Percentiles rank a stretch among this genome's conserved stretches.
Evolutionary conservation across 2,113 vertebrate species (phyloP).

Genomic region (Hiodon tergisus): DNA sequence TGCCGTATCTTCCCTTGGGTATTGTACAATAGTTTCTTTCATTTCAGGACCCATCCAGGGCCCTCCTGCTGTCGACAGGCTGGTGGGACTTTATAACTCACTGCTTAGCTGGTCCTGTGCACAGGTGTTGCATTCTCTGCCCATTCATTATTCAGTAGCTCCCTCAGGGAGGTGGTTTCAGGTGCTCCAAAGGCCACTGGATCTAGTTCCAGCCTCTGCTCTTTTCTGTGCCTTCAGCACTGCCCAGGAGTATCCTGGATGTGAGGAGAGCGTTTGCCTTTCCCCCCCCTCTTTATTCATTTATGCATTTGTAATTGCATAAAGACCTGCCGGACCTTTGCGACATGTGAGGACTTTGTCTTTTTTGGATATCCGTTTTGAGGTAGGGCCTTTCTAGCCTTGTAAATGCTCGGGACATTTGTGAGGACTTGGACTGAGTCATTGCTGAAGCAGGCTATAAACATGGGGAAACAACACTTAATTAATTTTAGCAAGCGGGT

Average conservation of each 20-base stretch:
- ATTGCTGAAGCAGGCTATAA: no score
- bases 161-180: slow-evolving; percentile 55
- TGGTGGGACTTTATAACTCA: neutral
- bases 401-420: neutral
- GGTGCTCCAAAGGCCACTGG: slow-evolving; percentile 44
- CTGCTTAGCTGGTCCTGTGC: slow-evolving; percentile 2
- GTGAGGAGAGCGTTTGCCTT: neutral
- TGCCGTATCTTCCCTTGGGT: no score
- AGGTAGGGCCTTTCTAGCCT: neutral
- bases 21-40: no score
- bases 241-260: neutral
- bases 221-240: neutral
- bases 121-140: slow-evolving; percentile 10
- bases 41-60: no score
- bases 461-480: neutral
- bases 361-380: neutral
- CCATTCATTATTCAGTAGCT: slow-evolving; percentile 35
- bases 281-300: neutral
- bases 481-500: neutral
- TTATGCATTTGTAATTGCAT: no score
- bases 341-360: neutral
- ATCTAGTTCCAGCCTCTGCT: slow-evolving; percentile 37
- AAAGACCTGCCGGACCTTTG: no score
- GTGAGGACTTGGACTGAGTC: no score
- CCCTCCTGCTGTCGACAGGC: no score